These are phyloP conservation scores for Brachyptera risi DNA, from an alignment of 2,888 invertebrate genomes.

Conservation along the genomic window DNA sequence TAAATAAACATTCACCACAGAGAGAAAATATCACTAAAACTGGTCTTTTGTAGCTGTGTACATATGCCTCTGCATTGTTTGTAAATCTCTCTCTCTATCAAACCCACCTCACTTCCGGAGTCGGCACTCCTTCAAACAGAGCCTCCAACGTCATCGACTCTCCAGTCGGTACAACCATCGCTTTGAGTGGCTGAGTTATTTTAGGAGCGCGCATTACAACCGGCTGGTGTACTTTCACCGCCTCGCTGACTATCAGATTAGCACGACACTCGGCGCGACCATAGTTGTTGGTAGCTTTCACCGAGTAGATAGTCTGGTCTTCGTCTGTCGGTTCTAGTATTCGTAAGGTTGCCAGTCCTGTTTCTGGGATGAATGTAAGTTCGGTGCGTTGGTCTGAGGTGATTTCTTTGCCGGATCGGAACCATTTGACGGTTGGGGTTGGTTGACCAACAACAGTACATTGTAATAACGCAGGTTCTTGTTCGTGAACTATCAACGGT, in stretches of 20 bases:
- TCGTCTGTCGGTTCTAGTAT: conserved; percentile 60
- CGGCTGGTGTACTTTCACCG: conserved; percentile 46
- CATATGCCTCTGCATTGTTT: too few relatives aligned
- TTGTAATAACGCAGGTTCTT: conserved; percentile 58
- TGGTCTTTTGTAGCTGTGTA: too few relatives aligned
- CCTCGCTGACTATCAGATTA: conserved; percentile 58
- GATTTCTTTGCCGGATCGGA: conserved; percentile 58
- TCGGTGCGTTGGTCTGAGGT: conserved; percentile 53
- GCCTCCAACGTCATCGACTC: conserved; percentile 66
- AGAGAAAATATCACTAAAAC: too few relatives aligned
- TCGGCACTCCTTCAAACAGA: conserved; percentile 65
- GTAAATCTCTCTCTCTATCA: too few relatives aligned
- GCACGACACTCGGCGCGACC: conserved; percentile 71
- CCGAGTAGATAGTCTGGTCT: conserved; percentile 65
- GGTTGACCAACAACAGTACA: conserved; percentile 67
- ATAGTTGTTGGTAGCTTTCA: conserved; percentile 67
- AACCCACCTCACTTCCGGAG: conserved; percentile 80
- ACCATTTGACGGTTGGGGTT: conserved; percentile 68
- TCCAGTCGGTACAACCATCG: conserved; percentile 65
- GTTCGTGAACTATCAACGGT: conserved; percentile 59
- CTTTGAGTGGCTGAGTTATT: conserved; percentile 73
- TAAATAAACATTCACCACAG: too few relatives aligned
- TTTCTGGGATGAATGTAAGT: conserved; percentile 56
- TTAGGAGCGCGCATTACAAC: conserved; percentile 60
- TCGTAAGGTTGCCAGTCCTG: conserved; percentile 59